Conservation (phyloP, 1,140 invertebrate species). For the Lerema accius region DNA sequence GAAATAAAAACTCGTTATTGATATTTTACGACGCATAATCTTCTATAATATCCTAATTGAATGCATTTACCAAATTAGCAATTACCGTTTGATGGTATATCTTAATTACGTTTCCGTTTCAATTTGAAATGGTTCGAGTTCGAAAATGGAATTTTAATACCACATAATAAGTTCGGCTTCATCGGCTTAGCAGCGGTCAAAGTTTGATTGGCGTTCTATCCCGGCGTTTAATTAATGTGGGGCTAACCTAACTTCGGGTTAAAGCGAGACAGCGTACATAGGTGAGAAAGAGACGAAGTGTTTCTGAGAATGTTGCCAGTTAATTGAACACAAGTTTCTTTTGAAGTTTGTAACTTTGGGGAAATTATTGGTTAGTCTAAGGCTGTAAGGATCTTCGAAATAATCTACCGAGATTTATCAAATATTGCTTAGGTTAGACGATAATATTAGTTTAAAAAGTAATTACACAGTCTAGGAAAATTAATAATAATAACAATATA, state of each 20-base stretch:
- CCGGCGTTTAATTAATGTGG: slow-evolving; percentile 77
- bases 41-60: slow-evolving; percentile 43
- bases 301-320: slow-evolving; percentile 68
- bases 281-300: slow-evolving; percentile 50
- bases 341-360: slow-evolving; percentile 53
- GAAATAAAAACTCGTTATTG: slow-evolving; percentile 15
- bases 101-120: slow-evolving; percentile 55
- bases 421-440: background rate
- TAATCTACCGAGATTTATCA: background rate
- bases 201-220: slow-evolving; percentile 79
- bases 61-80: slow-evolving; percentile 48
- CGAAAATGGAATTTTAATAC: slow-evolving; percentile 80
- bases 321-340: slow-evolving; percentile 64
- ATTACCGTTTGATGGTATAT: slow-evolving; percentile 49
- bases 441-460: background rate
- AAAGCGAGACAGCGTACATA: slow-evolving; percentile 45
- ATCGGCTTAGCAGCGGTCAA: slow-evolving; percentile 76
- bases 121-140: slow-evolving; percentile 59
- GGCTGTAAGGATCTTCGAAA: slow-evolving; percentile 7
- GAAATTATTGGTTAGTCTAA: slow-evolving; percentile 47
- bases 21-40: slow-evolving; percentile 40
- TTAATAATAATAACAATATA: too few relatives aligned
- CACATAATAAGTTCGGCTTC: slow-evolving; percentile 78
- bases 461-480: too few relatives aligned
- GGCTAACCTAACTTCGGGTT: slow-evolving; percentile 55